Evolutionary conservation across 1,140 invertebrate genomes (phyloP).

Genomic region (Drosophila tsacasi): DNA sequence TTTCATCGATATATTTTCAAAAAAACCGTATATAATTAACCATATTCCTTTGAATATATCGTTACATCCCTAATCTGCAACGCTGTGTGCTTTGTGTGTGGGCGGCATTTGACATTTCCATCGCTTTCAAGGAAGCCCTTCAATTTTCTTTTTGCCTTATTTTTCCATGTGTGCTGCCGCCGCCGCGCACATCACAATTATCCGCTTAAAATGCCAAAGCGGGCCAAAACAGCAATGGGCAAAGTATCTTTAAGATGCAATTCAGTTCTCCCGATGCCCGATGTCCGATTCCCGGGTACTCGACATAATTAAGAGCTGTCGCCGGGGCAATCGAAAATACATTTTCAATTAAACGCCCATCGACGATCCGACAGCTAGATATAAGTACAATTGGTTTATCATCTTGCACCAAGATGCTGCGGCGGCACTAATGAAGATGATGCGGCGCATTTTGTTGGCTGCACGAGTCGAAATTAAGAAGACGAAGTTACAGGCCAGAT

Average conservation of each 20-base stretch:
- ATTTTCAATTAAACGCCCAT: slow-evolving; percentile 72
- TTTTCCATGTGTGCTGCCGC: slow-evolving; percentile 55
- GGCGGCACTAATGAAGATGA: slow-evolving; percentile 61
- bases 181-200: slow-evolving; percentile 58
- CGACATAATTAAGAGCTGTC: slow-evolving; percentile 62
- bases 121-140: slow-evolving; percentile 75
- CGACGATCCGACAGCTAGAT: slow-evolving; percentile 45
- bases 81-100: slow-evolving; percentile 16
- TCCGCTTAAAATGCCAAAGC: slow-evolving; percentile 76
- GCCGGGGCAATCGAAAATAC: slow-evolving; percentile 41
- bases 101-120: slow-evolving; percentile 44
- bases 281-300: slow-evolving; percentile 9
- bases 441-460: slow-evolving; percentile 51
- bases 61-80: background rate
- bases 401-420: slow-evolving; percentile 31
- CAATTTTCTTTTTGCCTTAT: slow-evolving; percentile 82
- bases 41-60: background rate
- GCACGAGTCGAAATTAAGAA: slow-evolving; percentile 67
- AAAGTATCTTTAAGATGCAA: slow-evolving; percentile 79
- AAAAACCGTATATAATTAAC: background rate
- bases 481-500: slow-evolving; percentile 44
- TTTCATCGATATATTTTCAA: background rate
- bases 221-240: slow-evolving; percentile 74
- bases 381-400: slow-evolving; percentile 62
- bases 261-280: slow-evolving; percentile 30